Evolutionary conservation across 92 coral and sea anemone genomes (phyloP), one percentile per base, ranked within the genome.

Genomic region (Galaxea fascicularis): DNA sequence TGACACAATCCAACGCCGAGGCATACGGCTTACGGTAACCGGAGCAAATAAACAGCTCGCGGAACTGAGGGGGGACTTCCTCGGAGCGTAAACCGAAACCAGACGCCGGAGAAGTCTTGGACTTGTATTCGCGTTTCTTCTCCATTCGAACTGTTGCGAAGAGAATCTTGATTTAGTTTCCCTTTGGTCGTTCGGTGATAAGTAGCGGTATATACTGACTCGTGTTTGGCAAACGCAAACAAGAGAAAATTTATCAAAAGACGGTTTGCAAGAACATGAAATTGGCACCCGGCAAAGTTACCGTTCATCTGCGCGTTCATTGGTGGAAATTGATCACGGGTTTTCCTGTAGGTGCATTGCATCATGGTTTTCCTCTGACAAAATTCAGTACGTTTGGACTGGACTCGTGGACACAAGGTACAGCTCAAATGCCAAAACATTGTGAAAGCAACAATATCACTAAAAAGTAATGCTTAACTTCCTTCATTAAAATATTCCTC

Each of bases 11-110:
- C 72, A 80, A 29, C 31, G 98, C 98, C 12, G 97, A 80, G 28
- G 92, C 81, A 62, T 97, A 97, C 12, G 99, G 99, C 39, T 91
- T 93, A 73, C 99, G 89, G 84, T 97, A 97, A 18, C 99, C 98
- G 0, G 94, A 75, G 45, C 84, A 65, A 74, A 97, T 95, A 66
- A 76, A 97, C 90, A 89, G 83, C 64, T 97, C 99, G 73, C 95
- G 95, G 74, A 97, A 97, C 35, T 97, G 99, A 4, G 93, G 87
- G 22, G 99, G 97, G 27, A 97, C 98, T 71, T 97, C 97, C 20
- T 95, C 93, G 27, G 94, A 78, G 4, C 73, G 78, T 53, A 89
- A 77, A 15, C 93, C 93, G 39, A 71, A 81, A 20, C 20, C 68
- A 35, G 5, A 1, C 45, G 25, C n/a, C 26, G 56, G n/a, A n/a